These are phyloP conservation scores for Trogon surrucura DNA, from an alignment of 2,113 vertebrate genomes.

Conservation along the genomic window DNA sequence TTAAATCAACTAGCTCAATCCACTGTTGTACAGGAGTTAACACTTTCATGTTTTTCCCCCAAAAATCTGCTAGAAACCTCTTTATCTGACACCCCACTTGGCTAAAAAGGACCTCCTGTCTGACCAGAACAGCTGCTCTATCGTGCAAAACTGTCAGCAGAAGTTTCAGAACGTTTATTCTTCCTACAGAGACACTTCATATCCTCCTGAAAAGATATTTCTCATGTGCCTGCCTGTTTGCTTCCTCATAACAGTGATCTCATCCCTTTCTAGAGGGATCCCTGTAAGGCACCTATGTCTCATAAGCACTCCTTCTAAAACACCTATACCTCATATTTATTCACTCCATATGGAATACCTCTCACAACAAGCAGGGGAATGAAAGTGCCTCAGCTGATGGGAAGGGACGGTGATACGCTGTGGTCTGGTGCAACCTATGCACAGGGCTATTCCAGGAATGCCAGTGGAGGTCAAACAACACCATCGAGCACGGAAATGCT, in stretches of 20 bases:
- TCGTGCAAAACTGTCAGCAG: background rate
- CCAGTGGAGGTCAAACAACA: background rate
- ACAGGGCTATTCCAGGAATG: background rate
- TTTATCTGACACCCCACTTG: background rate
- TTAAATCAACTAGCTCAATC: background rate
- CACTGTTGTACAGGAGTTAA: background rate
- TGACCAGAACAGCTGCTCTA: slow-evolving; percentile 14
- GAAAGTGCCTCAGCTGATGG: background rate
- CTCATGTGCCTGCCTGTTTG: accelerated
- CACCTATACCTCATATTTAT: slow-evolving; percentile 11
- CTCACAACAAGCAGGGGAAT: background rate
- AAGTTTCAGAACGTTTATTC: background rate
- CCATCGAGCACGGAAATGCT: background rate
- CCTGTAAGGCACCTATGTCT: background rate
- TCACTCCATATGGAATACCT: background rate
- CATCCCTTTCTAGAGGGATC: background rate
- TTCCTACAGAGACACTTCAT: slow-evolving; percentile 16
- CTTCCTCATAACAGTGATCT: slow-evolving; percentile 6
- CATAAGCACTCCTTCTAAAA: slow-evolving; percentile 1
- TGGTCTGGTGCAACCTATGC: background rate
- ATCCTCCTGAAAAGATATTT: background rate
- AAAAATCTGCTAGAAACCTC: background rate
- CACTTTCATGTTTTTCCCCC: background rate
- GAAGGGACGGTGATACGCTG: background rate
- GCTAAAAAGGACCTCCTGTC: background rate